Conservation (phyloP, 1,140 invertebrate genomes). For the Oncopeltus fasciatus region DNA sequence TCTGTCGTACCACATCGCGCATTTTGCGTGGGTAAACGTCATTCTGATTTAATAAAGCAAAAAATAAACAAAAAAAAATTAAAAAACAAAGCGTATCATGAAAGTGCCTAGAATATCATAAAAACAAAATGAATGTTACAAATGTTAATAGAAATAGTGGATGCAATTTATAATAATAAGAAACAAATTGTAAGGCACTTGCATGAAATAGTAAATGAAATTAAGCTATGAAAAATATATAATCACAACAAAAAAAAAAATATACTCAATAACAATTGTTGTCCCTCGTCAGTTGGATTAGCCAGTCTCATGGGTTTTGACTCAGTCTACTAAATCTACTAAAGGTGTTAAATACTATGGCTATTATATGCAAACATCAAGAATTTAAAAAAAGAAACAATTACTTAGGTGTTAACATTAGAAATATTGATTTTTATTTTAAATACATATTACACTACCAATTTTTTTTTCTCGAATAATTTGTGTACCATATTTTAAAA, state of each 20-base stretch:
- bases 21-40: conserved; percentile 56
- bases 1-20: conserved; percentile 44
- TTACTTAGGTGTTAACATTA: too few species aligned
- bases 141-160: conserved; percentile 32
- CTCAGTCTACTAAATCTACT: too few species aligned
- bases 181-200: neutral
- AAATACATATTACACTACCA: too few species aligned
- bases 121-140: conserved; percentile 18
- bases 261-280: neutral
- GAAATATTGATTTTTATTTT: too few species aligned
- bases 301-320: too few species aligned
- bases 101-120: neutral
- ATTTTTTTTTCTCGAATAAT: too few species aligned
- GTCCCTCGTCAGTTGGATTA: too few species aligned
- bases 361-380: too few species aligned
- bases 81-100: conserved; percentile 32
- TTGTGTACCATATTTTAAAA: too few species aligned
- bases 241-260: neutral
- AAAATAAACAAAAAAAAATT: conserved; percentile 18
- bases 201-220: neutral
- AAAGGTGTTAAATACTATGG: too few species aligned
- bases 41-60: conserved; percentile 29
- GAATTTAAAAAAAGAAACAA: too few species aligned
- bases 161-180: neutral
- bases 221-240: neutral